Percentiles rank a stretch among this genome's conserved stretches.
These are phyloP conservation scores for Ruditapes philippinarum DNA, from an alignment of 1,140 invertebrate species.

Conservation along the genomic window DNA sequence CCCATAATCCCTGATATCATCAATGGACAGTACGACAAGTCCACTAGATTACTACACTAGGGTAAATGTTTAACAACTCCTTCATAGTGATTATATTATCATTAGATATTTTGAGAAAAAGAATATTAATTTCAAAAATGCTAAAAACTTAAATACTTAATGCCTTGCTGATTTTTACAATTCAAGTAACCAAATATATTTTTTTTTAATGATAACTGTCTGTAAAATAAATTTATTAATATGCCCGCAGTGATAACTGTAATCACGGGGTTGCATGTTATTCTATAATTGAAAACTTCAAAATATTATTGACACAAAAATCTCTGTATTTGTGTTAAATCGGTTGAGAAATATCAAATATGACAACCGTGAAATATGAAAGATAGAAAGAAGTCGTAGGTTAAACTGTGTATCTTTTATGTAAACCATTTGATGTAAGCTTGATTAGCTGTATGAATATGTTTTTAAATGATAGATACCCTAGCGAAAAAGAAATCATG, in stretches of 20 bases:
- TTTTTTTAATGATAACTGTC: no score
- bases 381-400: constrained; percentile 6
- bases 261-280: neutral
- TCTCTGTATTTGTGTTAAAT: constrained; percentile 22
- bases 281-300: neutral
- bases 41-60: no score
- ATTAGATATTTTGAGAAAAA: no score
- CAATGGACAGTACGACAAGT: no score
- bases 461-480: constrained; percentile 14
- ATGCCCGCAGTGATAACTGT: neutral
- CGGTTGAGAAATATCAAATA: constrained; percentile 33
- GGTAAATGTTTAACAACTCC: no score
- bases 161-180: no score
- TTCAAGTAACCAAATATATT: no score
- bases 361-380: constrained; percentile 49
- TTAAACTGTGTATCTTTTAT: constrained; percentile 13
- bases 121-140: no score
- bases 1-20: no score
- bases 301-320: constrained; percentile 44
- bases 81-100: no score
- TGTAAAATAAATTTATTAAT: neutral
- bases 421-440: neutral
- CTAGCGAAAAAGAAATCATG: no score
- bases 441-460: neutral
- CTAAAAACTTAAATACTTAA: no score